These are phyloP conservation scores for Acleris laterana DNA, from an alignment of 2,888 invertebrate genomes.

Conservation along the genomic window DNA sequence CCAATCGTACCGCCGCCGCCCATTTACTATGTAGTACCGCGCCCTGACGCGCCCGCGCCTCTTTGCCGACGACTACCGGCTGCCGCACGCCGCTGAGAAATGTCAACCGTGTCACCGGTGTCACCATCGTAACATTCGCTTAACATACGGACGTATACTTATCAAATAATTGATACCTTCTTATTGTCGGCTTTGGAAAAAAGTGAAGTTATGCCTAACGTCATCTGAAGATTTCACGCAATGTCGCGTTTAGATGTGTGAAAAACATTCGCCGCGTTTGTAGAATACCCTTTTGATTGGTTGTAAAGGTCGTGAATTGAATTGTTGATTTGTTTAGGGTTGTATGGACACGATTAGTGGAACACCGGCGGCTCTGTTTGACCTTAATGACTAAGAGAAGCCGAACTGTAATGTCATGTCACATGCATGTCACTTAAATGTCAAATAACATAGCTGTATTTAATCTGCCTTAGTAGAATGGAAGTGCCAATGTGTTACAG, in stretches of 20 bases:
- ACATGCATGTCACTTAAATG: too few species aligned
- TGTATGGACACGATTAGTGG: too few species aligned
- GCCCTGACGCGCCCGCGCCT: constrained; percentile 12
- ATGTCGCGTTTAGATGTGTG: background rate
- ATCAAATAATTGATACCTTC: constrained; percentile 12
- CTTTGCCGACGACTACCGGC: background rate
- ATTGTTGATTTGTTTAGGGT: too few species aligned
- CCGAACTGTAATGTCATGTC: too few species aligned
- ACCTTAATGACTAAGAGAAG: too few species aligned
- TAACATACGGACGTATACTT: constrained; percentile 6
- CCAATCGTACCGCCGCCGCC: background rate
- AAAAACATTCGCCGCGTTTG: background rate
- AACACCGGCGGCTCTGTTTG: too few species aligned
- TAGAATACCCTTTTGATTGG: too few species aligned
- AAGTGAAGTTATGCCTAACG: background rate
- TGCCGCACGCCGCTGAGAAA: constrained; percentile 1
- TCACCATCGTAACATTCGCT: constrained; percentile 7
- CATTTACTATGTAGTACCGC: constrained; percentile 1
- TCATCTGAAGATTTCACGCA: background rate
- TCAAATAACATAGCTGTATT: too few species aligned
- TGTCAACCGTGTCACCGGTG: constrained; percentile 15
- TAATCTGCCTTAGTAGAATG: too few species aligned
- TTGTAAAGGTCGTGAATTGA: too few species aligned
- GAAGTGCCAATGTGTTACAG: too few species aligned
- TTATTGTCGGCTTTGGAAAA: background rate